Evolutionary conservation across 2,888 invertebrate species (phyloP), one percentile per base, ranked within the genome.

Genomic region (Beris chalybata): DNA sequence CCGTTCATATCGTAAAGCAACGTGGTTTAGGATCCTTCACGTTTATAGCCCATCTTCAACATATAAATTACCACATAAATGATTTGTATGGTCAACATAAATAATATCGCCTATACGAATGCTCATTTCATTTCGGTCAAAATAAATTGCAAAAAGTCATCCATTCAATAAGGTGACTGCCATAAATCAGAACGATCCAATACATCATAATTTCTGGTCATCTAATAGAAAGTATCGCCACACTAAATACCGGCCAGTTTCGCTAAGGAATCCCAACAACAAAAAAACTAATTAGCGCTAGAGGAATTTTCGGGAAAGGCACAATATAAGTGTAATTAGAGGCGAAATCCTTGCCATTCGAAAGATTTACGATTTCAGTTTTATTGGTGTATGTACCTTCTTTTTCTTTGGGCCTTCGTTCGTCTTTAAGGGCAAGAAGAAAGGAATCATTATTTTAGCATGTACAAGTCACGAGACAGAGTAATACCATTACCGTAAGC

Each of bases 151-250:
- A 61, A 38, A 61, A 61, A 52, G 61, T 61, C 61, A 61, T 61
- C 50, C 50, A 45, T 61, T 38, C 61, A 61, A 61, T 61, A 61
- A 61, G 61, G 61, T 61, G 61, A 50, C 50, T 61, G 52, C 61
- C 43, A 61, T 61, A 61, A 61, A 61, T 61, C 61, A 50, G 61
- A 52, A 38, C 50, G 50, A 38, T 61, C 61, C 50, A 61, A 61
- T 61, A 61, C 61, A 61, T 61, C 61, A 61, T 61, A 61, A 61
- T 61, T 38, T 50, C 52, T 22, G 61, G 61, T 50, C 61, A 61
- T 59, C 48, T n/a, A 48, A 47, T 59, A 31, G 48, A 48, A 61
- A 52, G 15, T 15, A 15, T 47, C 15, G 7, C 45, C 56, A 56
- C 15, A 38, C 38, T 38, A 38, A 22, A 22, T 38, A 38, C 22